These are phyloP conservation scores for Chorisops tibialis DNA, from an alignment of 2,888 invertebrate species.

Conservation along the genomic window DNA sequence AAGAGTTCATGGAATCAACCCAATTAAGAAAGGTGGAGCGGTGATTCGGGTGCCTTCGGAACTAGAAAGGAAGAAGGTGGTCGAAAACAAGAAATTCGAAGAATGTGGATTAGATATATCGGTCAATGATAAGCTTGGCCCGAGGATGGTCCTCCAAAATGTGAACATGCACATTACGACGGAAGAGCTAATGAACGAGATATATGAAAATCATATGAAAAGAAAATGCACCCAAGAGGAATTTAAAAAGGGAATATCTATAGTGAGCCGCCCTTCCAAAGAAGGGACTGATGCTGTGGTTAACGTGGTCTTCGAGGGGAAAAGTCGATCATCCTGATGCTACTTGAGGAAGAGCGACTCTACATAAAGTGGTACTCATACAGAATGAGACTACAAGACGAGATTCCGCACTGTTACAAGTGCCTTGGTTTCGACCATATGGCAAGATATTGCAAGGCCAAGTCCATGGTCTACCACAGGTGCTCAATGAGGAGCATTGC, in stretches of 20 bases:
- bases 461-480: neutral
- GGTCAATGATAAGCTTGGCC: no score
- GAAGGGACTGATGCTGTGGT: neutral
- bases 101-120: no score
- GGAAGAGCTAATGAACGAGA: no score
- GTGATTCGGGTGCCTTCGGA: no score
- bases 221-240: no score
- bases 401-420: neutral
- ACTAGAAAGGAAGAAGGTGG: no score
- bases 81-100: no score
- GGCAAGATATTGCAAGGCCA: neutral
- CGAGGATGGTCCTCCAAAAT: no score
- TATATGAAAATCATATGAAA: no score
- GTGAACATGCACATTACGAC: no score
- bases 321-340: neutral
- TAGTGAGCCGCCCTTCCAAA: neutral
- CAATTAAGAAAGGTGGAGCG: no score
- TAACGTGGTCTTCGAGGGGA: neutral
- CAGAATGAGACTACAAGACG: neutral
- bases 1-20: no score
- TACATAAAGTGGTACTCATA: slow-evolving; percentile 1
- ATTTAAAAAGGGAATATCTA: neutral
- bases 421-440: slow-evolving; percentile 9
- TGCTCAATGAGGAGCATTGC: neutral
- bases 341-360: neutral